These are phyloP conservation scores for Lycorma delicatula DNA, from an alignment of 1,140 invertebrate species.

Conservation along the genomic window DNA sequence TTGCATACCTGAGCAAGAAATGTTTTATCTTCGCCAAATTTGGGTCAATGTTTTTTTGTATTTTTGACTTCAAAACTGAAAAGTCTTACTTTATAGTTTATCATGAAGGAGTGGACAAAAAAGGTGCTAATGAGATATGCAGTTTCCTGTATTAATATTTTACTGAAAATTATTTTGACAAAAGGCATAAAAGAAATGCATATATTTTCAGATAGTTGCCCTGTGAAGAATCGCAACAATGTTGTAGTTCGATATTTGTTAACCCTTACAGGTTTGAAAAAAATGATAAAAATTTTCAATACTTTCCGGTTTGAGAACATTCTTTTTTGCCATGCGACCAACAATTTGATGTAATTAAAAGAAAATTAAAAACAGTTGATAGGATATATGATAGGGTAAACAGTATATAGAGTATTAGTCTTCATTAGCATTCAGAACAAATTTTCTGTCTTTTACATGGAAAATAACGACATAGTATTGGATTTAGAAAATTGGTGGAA, in stretches of 20 bases:
- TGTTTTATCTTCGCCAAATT: slow-evolving; percentile 28
- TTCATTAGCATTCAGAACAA: no score
- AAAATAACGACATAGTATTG: no score
- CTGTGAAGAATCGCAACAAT: slow-evolving; percentile 19
- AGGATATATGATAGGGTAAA: no score
- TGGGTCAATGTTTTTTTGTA: slow-evolving; percentile 26
- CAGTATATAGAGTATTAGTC: no score
- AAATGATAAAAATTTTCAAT: no score
- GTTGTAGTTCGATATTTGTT: slow-evolving; percentile 17
- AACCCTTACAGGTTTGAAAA: no score
- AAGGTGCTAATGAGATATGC: slow-evolving; percentile 26
- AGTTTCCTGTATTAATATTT: slow-evolving; percentile 23
- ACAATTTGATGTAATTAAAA: no score
- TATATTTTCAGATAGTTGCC: slow-evolving; percentile 25
- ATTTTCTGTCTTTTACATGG: no score
- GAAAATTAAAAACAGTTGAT: no score
- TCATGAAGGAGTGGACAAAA: slow-evolving; percentile 23
- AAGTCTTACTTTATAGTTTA: slow-evolving; percentile 26
- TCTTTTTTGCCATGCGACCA: no score
- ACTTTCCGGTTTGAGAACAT: no score
- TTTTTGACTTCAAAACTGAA: slow-evolving; percentile 25
- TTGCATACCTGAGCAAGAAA: slow-evolving; percentile 24
- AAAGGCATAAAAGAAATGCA: slow-evolving; percentile 25
- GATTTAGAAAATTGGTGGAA: no score
- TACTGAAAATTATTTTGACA: slow-evolving; percentile 18